A percentile compares a stretch with the other conserved stretches of the same genome.
Evolutionary conservation across 1,140 invertebrate genomes (phyloP).

Genomic region (Chelonus insularis): DNA sequence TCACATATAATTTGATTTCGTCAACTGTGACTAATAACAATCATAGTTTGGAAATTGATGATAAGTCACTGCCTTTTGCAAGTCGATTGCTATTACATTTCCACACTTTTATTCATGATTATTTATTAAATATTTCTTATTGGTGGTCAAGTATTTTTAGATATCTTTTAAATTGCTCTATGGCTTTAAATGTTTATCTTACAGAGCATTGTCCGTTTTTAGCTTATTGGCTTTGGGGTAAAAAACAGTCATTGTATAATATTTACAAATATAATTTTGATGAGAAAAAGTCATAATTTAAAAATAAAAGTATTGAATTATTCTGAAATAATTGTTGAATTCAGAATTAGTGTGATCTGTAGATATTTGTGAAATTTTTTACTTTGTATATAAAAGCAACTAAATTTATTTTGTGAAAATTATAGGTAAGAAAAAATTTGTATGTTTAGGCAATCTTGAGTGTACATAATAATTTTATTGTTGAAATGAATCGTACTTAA

Average conservation of each 20-base stretch:
- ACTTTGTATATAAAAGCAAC: too few relatives aligned
- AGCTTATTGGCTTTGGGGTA: slow-evolving; percentile 48
- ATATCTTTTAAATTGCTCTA: slow-evolving; percentile 51
- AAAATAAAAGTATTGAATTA: too few relatives aligned
- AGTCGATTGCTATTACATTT: slow-evolving; percentile 54
- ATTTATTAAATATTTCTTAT: slow-evolving; percentile 43
- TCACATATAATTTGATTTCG: slow-evolving; percentile 47
- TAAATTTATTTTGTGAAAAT: too few relatives aligned
- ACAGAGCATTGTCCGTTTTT: slow-evolving; percentile 51
- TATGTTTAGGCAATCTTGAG: too few relatives aligned
- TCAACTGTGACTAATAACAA: slow-evolving; percentile 49
- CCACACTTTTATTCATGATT: slow-evolving; percentile 53
- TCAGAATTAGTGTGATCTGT: too few relatives aligned
- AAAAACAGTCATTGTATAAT: slow-evolving; percentile 41
- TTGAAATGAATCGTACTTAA: too few relatives aligned
- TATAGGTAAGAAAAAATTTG: too few relatives aligned
- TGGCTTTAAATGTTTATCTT: slow-evolving; percentile 52
- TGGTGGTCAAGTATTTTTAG: slow-evolving; percentile 55
- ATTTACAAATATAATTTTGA: slow-evolving; percentile 47
- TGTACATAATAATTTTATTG: too few relatives aligned
- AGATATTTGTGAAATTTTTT: too few relatives aligned
- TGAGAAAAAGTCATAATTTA: too few relatives aligned
- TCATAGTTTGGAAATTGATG: slow-evolving; percentile 46
- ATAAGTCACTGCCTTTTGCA: slow-evolving; percentile 37
- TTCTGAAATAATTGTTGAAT: too few relatives aligned